phyloP scores from a whole-genome alignment of 2,888 invertebrate species.

The Synanthedon myopaeformis region DNA sequence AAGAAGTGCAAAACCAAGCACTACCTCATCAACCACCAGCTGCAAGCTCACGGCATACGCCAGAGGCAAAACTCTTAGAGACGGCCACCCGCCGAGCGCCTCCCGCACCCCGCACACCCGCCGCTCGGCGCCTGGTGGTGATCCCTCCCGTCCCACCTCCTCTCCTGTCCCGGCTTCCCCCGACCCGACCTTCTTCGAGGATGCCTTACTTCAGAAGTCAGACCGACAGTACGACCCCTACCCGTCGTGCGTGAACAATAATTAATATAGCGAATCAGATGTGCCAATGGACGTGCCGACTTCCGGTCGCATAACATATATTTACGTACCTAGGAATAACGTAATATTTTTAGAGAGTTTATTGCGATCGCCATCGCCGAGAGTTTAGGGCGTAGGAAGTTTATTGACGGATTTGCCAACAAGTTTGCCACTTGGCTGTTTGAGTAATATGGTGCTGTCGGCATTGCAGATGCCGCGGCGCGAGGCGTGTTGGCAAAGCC shows the following conservation, averaged over 20 bases:
- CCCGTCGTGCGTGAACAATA: slow-evolving; percentile 1
- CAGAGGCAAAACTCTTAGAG: slow-evolving; percentile 74
- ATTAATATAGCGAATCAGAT: slow-evolving; percentile 10
- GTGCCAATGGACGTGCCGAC: slow-evolving; percentile 23
- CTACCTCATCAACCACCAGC: slow-evolving; percentile 81
- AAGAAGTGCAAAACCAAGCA: slow-evolving; percentile 82
- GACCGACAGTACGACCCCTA: not conserved
- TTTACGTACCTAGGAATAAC: slow-evolving; percentile 16
- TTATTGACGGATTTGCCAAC: slow-evolving; percentile 46
- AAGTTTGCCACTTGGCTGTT: slow-evolving; percentile 18
- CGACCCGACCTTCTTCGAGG: not conserved
- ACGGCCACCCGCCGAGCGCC: slow-evolving; percentile 44
- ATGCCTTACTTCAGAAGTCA: not conserved
- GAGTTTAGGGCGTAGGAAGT: slow-evolving; percentile 13
- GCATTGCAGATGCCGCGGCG: slow-evolving; percentile 73
- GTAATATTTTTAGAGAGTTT: slow-evolving; percentile 50
- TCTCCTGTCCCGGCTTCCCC: not conserved
- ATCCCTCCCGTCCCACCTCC: slow-evolving; percentile 2
- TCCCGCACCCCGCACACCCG: slow-evolving; percentile 24
- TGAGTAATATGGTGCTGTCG: slow-evolving; percentile 56
- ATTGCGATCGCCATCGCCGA: slow-evolving; percentile 20
- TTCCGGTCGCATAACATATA: slow-evolving; percentile 16
- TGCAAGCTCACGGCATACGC: slow-evolving; percentile 80
- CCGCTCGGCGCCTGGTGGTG: slow-evolving; percentile 29
- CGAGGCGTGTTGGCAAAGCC: slow-evolving; percentile 29